A percentile compares a stretch with the other conserved stretches of the same genome.
These are phyloP conservation scores for Ceratina calcarata DNA, from an alignment of 1,140 invertebrate species.

Conservation along the genomic window DNA sequence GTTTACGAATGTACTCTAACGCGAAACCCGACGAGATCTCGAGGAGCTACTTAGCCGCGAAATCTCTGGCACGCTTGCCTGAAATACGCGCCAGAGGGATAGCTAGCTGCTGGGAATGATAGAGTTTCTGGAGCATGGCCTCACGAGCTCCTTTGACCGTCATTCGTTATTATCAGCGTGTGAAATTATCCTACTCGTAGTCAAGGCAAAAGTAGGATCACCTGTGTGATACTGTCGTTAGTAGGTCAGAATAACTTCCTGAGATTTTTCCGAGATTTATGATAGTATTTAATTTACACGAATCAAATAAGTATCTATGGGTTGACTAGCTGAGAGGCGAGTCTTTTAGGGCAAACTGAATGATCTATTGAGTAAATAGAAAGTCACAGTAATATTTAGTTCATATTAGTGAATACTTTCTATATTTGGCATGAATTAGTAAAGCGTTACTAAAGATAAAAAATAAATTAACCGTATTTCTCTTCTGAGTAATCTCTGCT, in stretches of 20 bases:
- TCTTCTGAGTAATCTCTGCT: background rate
- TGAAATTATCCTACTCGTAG: background rate
- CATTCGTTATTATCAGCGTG: background rate
- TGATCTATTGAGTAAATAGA: background rate
- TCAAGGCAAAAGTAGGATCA: background rate
- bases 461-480: too few relatives aligned
- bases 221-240: background rate
- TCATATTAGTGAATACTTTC: background rate
- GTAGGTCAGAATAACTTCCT: background rate
- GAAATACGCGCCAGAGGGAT: slow-evolving; percentile 8
- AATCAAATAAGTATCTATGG: too few relatives aligned
- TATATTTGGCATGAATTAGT: background rate
- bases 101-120: background rate
- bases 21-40: slow-evolving; percentile 12
- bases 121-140: background rate
- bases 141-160: background rate
- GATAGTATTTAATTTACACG: too few relatives aligned
- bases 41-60: slow-evolving; percentile 29
- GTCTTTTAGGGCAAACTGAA: too few relatives aligned
- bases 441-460: too few relatives aligned
- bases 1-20: slow-evolving; percentile 43
- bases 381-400: too few relatives aligned
- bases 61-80: slow-evolving; percentile 33
- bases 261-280: background rate
- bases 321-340: too few relatives aligned